Conservation (phyloP, 2,888 invertebrate species). For the Encarsia formosa region DNA sequence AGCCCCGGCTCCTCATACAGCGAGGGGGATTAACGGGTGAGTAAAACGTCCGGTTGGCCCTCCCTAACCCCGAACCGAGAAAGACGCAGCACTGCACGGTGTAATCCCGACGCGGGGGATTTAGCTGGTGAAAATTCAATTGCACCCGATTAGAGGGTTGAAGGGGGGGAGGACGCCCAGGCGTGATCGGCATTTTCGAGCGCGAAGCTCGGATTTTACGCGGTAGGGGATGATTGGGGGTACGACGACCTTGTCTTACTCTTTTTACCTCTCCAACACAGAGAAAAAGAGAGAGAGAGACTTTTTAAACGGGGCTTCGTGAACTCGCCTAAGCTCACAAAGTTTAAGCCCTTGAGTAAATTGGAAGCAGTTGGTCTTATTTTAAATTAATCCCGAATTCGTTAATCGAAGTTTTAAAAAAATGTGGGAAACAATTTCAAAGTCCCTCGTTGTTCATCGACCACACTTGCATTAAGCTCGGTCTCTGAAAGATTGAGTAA, state of each 20-base stretch:
- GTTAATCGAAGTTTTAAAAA: too few species aligned
- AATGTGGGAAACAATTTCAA: too few species aligned
- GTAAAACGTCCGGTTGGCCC: background rate
- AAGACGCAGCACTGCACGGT: background rate
- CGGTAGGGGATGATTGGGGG: background rate
- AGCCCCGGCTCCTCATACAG: background rate
- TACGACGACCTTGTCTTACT: background rate
- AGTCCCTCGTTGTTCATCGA: too few species aligned
- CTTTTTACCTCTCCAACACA: background rate
- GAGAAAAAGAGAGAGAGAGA: background rate
- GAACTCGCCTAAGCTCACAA: too few species aligned
- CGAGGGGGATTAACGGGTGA: background rate
- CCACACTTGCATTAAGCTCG: too few species aligned
- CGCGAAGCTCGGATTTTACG: background rate
- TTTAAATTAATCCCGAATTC: too few species aligned
- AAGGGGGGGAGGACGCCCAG: constrained; percentile 27
- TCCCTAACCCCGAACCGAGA: background rate
- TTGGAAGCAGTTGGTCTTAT: too few species aligned
- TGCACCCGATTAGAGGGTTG: constrained; percentile 38
- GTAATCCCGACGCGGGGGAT: background rate
- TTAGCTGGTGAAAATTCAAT: constrained; percentile 39
- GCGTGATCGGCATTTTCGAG: constrained; percentile 38
- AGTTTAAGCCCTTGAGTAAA: too few species aligned
- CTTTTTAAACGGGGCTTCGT: background rate
- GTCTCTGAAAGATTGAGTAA: too few species aligned